A percentile compares a stretch with the other conserved stretches of the same genome.
Conservation (phyloP, 2,797 vertebrate genomes). For the Lophura swinhoii region DNA sequence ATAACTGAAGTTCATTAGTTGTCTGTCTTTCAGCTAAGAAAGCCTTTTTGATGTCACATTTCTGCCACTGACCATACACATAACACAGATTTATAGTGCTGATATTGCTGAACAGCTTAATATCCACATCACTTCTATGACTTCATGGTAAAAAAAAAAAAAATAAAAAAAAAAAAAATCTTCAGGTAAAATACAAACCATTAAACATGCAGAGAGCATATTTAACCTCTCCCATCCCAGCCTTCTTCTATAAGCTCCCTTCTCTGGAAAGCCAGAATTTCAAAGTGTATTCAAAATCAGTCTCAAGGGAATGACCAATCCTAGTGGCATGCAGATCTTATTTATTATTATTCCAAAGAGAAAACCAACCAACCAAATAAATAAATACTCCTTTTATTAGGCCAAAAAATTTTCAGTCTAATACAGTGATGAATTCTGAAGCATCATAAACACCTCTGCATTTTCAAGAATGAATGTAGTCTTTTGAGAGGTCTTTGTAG, state of each 20-base stretch:
- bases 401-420: background rate
- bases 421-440: background rate
- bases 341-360: background rate
- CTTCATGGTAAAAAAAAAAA: background rate
- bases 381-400: background rate
- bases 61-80: background rate
- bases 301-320: background rate
- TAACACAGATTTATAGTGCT: background rate
- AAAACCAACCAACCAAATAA: background rate
- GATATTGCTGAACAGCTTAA: background rate
- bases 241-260: background rate
- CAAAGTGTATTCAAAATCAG: background rate
- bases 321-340: background rate
- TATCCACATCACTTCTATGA: background rate
- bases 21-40: background rate
- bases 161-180: background rate
- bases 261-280: background rate
- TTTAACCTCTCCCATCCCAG: background rate
- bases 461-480: background rate
- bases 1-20: background rate
- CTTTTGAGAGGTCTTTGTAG: background rate
- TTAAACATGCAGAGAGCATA: background rate
- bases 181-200: background rate
- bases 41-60: rapidly evolving
- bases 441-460: background rate